phyloP scores from a whole-genome alignment of 1,140 invertebrate species.

The Zeugodacus cucurbitae region DNA sequence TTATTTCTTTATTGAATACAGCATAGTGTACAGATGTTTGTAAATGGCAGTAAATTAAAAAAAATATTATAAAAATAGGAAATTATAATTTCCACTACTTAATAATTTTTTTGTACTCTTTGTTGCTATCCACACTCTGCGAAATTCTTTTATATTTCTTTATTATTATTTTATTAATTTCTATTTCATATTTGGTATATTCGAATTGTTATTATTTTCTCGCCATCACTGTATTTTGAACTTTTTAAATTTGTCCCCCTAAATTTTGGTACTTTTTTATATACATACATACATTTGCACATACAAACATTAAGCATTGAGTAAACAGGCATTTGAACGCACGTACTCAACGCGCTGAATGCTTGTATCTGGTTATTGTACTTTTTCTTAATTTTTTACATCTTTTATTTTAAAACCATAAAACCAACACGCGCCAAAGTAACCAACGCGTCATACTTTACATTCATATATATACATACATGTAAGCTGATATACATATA shows the following conservation, averaged over 20 bases:
- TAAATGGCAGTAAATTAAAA: too few species aligned
- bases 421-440: not conserved
- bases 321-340: not conserved
- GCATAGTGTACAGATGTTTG: too few species aligned
- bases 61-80: too few species aligned
- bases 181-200: not conserved
- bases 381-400: not conserved
- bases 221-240: not conserved
- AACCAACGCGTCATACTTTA: not conserved
- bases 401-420: not conserved
- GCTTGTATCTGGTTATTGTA: not conserved
- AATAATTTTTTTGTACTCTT: not conserved
- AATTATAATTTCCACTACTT: not conserved
- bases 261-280: not conserved
- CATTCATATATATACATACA: not conserved
- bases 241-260: too few species aligned
- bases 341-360: not conserved
- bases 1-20: too few species aligned
- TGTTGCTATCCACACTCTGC: too few species aligned
- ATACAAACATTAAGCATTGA: not conserved
- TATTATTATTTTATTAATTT: too few species aligned
- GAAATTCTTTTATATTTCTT: too few species aligned
- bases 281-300: not conserved
- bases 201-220: not conserved
- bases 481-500: not conserved